Base-by-base conservation (phyloP, 2,113 vertebrate genomes). In the Mastomys coucha region DNA sequence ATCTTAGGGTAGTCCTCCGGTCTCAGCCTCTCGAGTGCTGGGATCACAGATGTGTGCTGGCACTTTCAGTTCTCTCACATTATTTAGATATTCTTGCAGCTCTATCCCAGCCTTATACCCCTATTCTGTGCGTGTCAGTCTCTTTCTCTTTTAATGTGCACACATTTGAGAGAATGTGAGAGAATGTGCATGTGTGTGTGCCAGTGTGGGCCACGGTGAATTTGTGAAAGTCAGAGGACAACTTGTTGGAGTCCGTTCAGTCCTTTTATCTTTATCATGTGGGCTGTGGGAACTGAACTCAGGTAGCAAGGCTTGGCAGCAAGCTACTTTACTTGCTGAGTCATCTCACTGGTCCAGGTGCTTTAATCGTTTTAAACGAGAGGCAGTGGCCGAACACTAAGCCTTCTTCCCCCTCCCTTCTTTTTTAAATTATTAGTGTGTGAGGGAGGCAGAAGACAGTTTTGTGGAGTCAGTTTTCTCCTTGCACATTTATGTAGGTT, bases 301-400 rank as follows among this genome's bases (percentile, higher is more conserved):
- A 20, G 84, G 28, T 33, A 49, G 39, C 19, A 10, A 67, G 42
- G 60, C 63, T 49, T 45, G 9, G 39, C 60, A 31, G 82, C 82
- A 45, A 33, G 60, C 28, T 19, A 2, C 60, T 69, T 51, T 51
- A 49, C 28, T 42, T 4, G 4, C 22, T 26, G 22, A 26, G 53
- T 39, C 56, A 16, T 56, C 31, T 56, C 78, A n/a, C 51, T 17
- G 13, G 56, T 42, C 39, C 58, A 65, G 58, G 8, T 11, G 45
- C 82, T 85, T 45, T 45, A 39, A 42, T 60, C n/a, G 42, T 42
- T 39, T 63, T 65, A 88, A 72, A 67, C 70, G 16, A 84, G 12
- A 65, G 72, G 70, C 13, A 86, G 53, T 51, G 94, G 86, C 60
- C 92, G 88, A 91, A 49, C 42, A 96, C 56, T 20, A 95, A 22